Base-by-base conservation (phyloP, 2,113 vertebrate species). In the Melanocharis versteri region DNA sequence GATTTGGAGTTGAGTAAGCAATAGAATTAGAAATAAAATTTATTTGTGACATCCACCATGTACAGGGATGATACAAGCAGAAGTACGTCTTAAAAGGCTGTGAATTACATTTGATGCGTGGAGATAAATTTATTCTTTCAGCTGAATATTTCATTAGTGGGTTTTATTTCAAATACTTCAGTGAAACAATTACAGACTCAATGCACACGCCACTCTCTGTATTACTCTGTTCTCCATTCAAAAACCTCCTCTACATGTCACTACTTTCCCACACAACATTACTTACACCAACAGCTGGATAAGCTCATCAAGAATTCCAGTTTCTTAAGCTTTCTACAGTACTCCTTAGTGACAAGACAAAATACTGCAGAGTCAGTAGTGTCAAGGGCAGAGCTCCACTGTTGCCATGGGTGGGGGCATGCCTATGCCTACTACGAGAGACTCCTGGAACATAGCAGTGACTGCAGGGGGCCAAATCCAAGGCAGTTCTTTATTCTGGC, bases 341-440 rank as follows among this genome's bases (percentile, higher is more conserved):
- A 27, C 28, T 76, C 23, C n/a, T 70, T 30, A 56, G 10, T 16
- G 60, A 54, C 35, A 75, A 58, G 7, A 80, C 13, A 80, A 83
- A 83, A 54, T 20, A 70, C 3, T 47, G 44, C 22, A 28, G 54
- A 53, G 19, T 47, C 50, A 40, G 47, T 19, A 87, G 33, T 4
- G 27, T 20, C 48, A 69, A 76, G 48, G 31, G 56, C 39, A 60
- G 77, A 54, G 42, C 22, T 68, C 18, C 39, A 9, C 6, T 13
- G 37, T 23, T 91, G n/a, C 53, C 13, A 48, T 42, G 54, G 23
- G 30, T 11, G 57, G 35, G 17, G 39, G 79, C 7, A 26, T 8
- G 4, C 11, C 58, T 56, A 9, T 13, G 10, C 0, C 1, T 40
- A n/a, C 23, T 51, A 21, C 0, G 0, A 70, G n/a, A 60, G 21